Percentiles rank a stretch among this genome's conserved stretches.
phyloP scores from a whole-genome alignment of 1,140 invertebrate genomes.

The Forficula auricularia region DNA sequence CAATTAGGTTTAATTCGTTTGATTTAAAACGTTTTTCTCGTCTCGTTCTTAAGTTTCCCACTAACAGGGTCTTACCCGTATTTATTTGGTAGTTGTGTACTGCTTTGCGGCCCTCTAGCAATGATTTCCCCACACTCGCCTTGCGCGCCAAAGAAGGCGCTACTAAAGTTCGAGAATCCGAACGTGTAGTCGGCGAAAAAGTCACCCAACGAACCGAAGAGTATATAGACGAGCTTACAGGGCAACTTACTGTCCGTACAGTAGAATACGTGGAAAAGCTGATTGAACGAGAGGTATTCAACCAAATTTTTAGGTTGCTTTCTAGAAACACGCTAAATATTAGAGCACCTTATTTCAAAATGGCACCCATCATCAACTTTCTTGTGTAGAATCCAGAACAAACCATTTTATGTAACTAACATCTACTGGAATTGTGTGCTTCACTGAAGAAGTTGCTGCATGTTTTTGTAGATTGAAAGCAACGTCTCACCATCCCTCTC shows the following conservation, averaged over 20 bases:
- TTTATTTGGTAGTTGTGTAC: conserved; percentile 7
- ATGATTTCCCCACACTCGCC: conserved; percentile 62
- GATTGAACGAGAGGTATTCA: conserved; percentile 80
- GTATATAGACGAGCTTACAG: conserved; percentile 66
- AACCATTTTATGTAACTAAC: conserved; percentile 26
- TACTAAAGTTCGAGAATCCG: conserved; percentile 65
- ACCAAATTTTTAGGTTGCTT: neutral
- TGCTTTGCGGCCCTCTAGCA: conserved; percentile 35
- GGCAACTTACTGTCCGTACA: conserved; percentile 67
- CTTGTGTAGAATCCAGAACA: conserved; percentile 25
- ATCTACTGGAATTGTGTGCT: conserved; percentile 12
- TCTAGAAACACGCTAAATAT: neutral
- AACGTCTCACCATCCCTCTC: too few species aligned
- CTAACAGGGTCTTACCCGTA: neutral
- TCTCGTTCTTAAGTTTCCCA: too few species aligned
- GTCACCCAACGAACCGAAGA: conserved; percentile 72
- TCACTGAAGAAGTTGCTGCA: too few species aligned
- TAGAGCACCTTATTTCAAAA: neutral
- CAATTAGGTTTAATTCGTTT: too few species aligned
- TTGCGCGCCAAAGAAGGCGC: conserved; percentile 63
- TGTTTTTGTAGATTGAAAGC: too few species aligned
- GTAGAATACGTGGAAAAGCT: conserved; percentile 86
- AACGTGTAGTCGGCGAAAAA: conserved; percentile 75
- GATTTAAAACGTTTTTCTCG: too few species aligned
- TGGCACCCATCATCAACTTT: conserved; percentile 19